These are phyloP conservation scores for Isichthys henryi DNA, from an alignment of 2,113 vertebrate genomes.

Conservation along the genomic window DNA sequence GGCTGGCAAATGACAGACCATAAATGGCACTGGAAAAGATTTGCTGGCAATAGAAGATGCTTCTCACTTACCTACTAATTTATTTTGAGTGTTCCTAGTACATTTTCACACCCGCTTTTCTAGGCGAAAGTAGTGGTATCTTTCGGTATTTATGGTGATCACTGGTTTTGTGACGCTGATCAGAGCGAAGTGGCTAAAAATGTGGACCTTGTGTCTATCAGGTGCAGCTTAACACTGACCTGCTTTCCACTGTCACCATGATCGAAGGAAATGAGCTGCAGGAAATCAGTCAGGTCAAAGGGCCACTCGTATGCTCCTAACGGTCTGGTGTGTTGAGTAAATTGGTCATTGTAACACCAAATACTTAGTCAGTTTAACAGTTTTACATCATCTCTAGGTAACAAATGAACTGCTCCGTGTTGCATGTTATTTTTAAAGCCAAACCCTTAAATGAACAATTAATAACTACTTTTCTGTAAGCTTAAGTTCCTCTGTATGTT, in stretches of 20 bases:
- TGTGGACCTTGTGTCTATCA: not conserved
- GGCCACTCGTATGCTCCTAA: not conserved
- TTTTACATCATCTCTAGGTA: slow-evolving; percentile 1
- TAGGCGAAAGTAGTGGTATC: not conserved
- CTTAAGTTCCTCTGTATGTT: not conserved
- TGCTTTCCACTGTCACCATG: not conserved
- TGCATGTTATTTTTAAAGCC: not conserved
- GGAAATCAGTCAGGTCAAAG: slow-evolving; percentile 7
- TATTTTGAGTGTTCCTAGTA: not conserved
- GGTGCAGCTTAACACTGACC: not conserved
- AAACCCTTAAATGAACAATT: not conserved
- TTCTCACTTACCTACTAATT: not conserved
- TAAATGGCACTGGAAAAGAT: not conserved
- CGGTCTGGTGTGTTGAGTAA: not conserved
- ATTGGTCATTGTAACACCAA: not conserved
- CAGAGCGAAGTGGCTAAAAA: not conserved
- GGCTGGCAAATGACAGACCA: not conserved
- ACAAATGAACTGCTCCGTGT: not conserved
- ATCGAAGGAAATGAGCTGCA: not conserved
- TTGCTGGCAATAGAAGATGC: no score
- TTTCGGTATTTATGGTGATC: not conserved
- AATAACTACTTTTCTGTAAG: not conserved
- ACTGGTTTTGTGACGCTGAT: no score
- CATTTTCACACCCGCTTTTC: not conserved
- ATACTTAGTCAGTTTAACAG: not conserved